phyloP scores from a whole-genome alignment of 1,140 invertebrate species.

The Nasonia longicornis region DNA sequence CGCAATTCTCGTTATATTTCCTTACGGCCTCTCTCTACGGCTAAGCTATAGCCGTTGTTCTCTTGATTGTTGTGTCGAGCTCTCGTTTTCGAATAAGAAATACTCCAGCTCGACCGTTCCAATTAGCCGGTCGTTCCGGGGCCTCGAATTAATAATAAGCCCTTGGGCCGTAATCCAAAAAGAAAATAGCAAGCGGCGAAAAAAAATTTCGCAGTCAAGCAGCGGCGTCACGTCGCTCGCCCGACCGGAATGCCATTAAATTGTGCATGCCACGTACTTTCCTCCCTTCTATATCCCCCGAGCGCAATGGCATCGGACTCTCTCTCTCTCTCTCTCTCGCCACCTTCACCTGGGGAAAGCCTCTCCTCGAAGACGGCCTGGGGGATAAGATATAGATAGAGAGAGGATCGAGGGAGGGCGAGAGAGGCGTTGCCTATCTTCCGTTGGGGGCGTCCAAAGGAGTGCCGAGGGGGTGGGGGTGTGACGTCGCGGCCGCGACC shows the following conservation, averaged over 20 bases:
- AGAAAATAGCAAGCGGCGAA: background rate
- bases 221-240: slow-evolving; percentile 5
- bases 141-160: slow-evolving; percentile 16
- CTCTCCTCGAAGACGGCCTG: slow-evolving; percentile 14
- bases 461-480: slow-evolving; percentile 6
- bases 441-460: slow-evolving; percentile 38
- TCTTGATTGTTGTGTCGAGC: too few relatives aligned
- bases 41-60: too few relatives aligned
- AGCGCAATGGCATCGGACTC: slow-evolving; percentile 1
- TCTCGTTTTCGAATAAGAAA: too few relatives aligned
- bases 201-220: slow-evolving; percentile 15
- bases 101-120: slow-evolving; percentile 3
- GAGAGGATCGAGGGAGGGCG: background rate
- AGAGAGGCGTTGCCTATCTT: slow-evolving; percentile 36
- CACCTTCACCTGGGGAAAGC: slow-evolving; percentile 1
- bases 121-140: background rate
- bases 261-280: slow-evolving; percentile 3
- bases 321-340: too few relatives aligned
- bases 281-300: background rate
- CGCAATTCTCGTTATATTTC: too few relatives aligned
- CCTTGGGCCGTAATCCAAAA: background rate
- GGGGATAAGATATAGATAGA: slow-evolving; percentile 8
- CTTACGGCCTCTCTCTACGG: too few relatives aligned
- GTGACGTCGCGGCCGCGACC: slow-evolving; percentile 32
- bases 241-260: slow-evolving; percentile 32